Evolutionary conservation across 2,797 vertebrate species (phyloP), one percentile per base, ranked within the genome.

Genomic region (Masticophis lateralis): DNA sequence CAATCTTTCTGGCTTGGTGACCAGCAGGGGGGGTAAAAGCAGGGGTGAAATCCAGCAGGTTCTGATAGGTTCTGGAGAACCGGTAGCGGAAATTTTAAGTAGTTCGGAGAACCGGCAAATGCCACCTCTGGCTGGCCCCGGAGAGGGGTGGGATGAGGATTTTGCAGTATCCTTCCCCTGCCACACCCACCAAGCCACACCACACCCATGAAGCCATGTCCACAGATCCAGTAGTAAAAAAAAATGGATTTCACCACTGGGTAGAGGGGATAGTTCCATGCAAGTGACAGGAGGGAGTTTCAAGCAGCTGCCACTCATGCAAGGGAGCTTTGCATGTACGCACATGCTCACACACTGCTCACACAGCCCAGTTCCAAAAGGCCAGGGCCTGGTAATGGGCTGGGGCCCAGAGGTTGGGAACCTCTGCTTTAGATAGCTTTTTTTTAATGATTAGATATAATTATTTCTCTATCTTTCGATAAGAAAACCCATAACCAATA

Each of bases 381-480:
- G 13, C 12, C 0, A 3, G 12, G 63, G 28, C 28, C 28, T n/a
- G 2, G 28, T 16, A 69, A 13, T 16, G 13, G 13, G 12, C 13
- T 7, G 63, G 13, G 28, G 63, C 28, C 63, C 63, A 32, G 63
- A 12, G 12, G 11, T n/a, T 66, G 63, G 63, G 2, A 11, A 69
- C 5, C 28, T 12, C 63, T 69, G 12, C 83, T 92, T 92, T 95
- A 86, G 56, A n/a, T 91, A 37, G 11, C 28, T 47, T 61, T 59
- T 88, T 86, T 37, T 69, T 4, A 92, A 12, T 88, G 87, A 87
- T 94, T 91, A 94, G 88, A 94, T 94, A 53, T 57, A 56, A 95
- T 94, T 95, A 95, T 90, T 57, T 51, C 51, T 94, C 66, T 91
- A 28, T 66, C 61, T n/a, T 66, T 66, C 28, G 83, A 95, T 88